Evolutionary conservation across 1,140 invertebrate genomes (phyloP).

Genomic region (Danaus melanippus): DNA sequence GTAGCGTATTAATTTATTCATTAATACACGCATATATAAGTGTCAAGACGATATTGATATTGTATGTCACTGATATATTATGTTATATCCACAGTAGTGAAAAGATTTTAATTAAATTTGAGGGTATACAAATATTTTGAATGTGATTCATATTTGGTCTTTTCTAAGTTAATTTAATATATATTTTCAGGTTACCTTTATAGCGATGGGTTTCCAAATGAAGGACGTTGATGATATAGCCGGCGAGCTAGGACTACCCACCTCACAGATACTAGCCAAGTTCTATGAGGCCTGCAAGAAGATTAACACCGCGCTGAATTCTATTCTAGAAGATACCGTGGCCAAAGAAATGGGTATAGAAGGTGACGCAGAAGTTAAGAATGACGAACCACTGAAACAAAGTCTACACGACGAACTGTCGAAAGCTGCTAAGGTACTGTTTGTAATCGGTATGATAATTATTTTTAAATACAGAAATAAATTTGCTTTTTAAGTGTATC

Average conservation of each 20-base stretch:
- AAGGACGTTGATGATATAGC: slow-evolving; percentile 90
- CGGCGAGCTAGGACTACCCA: slow-evolving; percentile 86
- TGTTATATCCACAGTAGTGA: too few relatives aligned
- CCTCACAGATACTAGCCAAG: slow-evolving; percentile 90
- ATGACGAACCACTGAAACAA: slow-evolving; percentile 77
- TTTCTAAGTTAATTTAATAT: slow-evolving; percentile 3
- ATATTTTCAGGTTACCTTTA: slow-evolving; percentile 82
- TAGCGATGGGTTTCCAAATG: slow-evolving; percentile 94
- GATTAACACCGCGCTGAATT: slow-evolving; percentile 74
- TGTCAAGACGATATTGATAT: too few relatives aligned
- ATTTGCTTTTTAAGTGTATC: slow-evolving; percentile 17
- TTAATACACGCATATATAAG: too few relatives aligned
- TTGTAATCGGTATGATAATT: slow-evolving; percentile 11
- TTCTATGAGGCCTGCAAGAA: slow-evolving; percentile 90
- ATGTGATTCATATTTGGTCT: too few relatives aligned
- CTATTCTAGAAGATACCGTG: slow-evolving; percentile 79
- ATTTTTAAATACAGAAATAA: slow-evolving; percentile 35
- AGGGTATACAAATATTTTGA: too few relatives aligned
- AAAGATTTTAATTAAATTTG: too few relatives aligned
- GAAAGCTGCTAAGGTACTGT: slow-evolving; percentile 79
- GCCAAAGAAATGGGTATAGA: slow-evolving; percentile 76
- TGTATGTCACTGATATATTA: too few relatives aligned
- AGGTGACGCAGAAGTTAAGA: slow-evolving; percentile 63
- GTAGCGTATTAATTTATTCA: too few relatives aligned
- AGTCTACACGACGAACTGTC: slow-evolving; percentile 87